phyloP scores from a whole-genome alignment of 2,113 vertebrate species.

The Rhinolophus sinicus region DNA sequence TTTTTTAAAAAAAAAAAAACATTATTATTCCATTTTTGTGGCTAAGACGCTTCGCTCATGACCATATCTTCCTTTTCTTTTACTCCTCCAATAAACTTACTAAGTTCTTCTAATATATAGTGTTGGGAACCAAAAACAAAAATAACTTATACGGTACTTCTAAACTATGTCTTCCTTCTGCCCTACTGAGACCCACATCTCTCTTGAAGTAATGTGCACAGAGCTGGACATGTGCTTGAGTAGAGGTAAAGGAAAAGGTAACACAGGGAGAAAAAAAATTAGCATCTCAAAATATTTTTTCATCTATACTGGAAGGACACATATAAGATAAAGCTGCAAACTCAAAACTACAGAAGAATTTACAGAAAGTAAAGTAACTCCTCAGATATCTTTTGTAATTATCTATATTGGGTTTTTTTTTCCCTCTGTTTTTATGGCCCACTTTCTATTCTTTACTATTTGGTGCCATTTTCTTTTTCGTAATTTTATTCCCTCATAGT shows the following conservation, averaged over 20 bases:
- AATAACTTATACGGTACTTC: neutral
- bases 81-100: neutral
- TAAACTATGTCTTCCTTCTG: neutral
- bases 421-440: neutral
- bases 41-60: neutral
- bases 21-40: neutral
- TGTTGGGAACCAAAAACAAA: neutral
- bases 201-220: neutral
- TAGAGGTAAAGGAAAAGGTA: neutral
- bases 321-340: neutral
- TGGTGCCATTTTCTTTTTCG: neutral
- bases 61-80: neutral
- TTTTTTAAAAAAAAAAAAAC: neutral
- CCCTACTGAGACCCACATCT: neutral
- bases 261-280: neutral
- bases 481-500: neutral
- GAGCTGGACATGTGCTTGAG: neutral
- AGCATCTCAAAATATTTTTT: neutral
- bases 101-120: neutral
- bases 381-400: neutral
- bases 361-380: neutral
- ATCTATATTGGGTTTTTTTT: neutral
- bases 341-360: neutral
- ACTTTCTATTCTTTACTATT: neutral
- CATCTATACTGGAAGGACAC: neutral